phyloP scores from a whole-genome alignment of 1,140 invertebrate species.

The Philopotamus ludificatus region DNA sequence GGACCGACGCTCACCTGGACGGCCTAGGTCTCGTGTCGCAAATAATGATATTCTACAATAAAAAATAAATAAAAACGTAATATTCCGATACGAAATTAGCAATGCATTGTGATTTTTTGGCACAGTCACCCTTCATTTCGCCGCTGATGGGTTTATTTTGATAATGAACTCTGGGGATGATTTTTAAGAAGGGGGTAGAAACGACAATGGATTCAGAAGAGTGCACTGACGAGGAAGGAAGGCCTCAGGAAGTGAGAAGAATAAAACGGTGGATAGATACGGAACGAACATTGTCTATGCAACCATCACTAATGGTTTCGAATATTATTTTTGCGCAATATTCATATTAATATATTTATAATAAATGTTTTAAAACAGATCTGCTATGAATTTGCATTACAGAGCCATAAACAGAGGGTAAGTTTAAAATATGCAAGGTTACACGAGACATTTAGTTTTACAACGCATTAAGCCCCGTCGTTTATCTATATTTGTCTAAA shows the following conservation, averaged over 20 bases:
- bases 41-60: background rate
- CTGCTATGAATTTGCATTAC: slow-evolving; percentile 11
- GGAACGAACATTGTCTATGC: background rate
- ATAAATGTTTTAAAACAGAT: background rate
- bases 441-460: slow-evolving; percentile 19
- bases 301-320: slow-evolving; percentile 20
- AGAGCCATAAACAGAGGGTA: slow-evolving; percentile 18
- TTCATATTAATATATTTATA: no score
- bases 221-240: slow-evolving; percentile 13
- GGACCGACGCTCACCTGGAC: background rate
- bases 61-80: background rate
- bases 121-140: slow-evolving; percentile 2
- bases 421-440: slow-evolving; percentile 4
- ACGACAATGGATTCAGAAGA: slow-evolving; percentile 1
- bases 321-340: slow-evolving; percentile 20
- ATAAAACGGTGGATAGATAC: slow-evolving; percentile 17
- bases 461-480: slow-evolving; percentile 10
- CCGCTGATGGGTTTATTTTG: slow-evolving; percentile 3
- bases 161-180: background rate
- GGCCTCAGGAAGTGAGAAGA: slow-evolving; percentile 26
- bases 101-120: background rate
- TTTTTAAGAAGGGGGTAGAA: background rate
- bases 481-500: background rate
- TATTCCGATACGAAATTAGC: no score
- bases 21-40: background rate